Percentiles rank a stretch among this genome's conserved stretches.
phyloP scores from a whole-genome alignment of 2,113 vertebrate genomes.

The Chlorocebus sabaeus region DNA sequence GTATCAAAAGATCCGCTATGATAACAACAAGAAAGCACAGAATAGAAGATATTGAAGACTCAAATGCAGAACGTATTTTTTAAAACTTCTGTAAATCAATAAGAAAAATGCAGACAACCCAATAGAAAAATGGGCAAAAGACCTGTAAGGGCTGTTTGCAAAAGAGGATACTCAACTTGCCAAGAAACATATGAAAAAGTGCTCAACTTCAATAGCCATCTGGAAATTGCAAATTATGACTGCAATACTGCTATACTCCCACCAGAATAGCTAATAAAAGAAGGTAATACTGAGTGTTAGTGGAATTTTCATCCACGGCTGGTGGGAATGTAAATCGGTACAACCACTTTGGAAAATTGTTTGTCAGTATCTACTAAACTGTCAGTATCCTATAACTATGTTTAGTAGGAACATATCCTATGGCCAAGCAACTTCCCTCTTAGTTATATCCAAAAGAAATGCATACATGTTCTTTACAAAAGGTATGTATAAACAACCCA shows the following conservation, averaged over 20 bases:
- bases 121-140: not conserved
- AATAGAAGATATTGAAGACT: not conserved
- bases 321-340: not conserved
- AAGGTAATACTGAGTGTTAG: not conserved
- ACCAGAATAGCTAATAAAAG: not conserved
- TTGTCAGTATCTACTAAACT: not conserved
- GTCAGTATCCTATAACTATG: not conserved
- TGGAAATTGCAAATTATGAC: not conserved
- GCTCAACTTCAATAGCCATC: not conserved
- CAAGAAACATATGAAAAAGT: not conserved
- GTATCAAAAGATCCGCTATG: not conserved
- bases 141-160: not conserved
- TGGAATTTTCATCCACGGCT: not conserved
- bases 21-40: not conserved
- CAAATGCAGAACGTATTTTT: not conserved
- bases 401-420: not conserved
- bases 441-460: not conserved
- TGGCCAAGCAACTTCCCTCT: not conserved
- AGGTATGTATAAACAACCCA: not conserved
- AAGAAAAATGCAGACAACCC: not conserved
- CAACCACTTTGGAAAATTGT: conserved; percentile 1
- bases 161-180: not conserved
- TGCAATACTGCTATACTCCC: not conserved
- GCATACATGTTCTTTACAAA: not conserved
- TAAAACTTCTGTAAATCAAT: not conserved